Conservation (phyloP, 2,797 vertebrate genomes). For the Melanotaenia nigrans region DNA sequence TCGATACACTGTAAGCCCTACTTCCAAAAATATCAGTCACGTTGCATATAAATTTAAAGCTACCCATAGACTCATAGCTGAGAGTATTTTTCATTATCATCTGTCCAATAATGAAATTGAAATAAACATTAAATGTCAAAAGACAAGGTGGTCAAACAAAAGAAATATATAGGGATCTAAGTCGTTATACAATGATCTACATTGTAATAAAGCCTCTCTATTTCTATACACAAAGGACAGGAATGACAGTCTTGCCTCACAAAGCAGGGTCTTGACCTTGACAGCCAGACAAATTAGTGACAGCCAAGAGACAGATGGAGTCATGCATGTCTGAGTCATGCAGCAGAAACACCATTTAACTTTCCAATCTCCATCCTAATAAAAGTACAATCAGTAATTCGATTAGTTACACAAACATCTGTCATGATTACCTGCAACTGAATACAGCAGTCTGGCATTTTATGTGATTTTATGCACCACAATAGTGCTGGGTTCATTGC, state of each 20-base stretch:
- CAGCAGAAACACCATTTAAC: conserved; percentile 3
- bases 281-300: conserved; percentile 29
- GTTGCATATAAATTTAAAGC: background rate
- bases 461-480: no score
- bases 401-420: background rate
- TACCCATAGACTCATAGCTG: background rate
- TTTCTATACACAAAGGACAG: conserved; percentile 5
- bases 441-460: background rate
- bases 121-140: no score
- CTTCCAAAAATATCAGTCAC: background rate
- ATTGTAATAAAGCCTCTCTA: background rate
- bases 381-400: background rate
- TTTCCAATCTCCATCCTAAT: background rate
- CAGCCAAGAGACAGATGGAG: conserved; percentile 49
- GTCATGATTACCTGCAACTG: background rate
- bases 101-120: no score
- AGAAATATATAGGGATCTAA: background rate
- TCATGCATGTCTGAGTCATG: background rate
- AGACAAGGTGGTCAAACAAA: background rate
- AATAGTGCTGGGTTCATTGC: background rate
- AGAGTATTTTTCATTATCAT: no score
- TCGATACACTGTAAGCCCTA: background rate
- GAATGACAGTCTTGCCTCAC: conserved; percentile 5
- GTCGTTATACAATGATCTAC: background rate
- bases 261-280: conserved; percentile 10